Base-by-base conservation (phyloP, 2,797 vertebrate species). In the Gallinago solitaria region DNA sequence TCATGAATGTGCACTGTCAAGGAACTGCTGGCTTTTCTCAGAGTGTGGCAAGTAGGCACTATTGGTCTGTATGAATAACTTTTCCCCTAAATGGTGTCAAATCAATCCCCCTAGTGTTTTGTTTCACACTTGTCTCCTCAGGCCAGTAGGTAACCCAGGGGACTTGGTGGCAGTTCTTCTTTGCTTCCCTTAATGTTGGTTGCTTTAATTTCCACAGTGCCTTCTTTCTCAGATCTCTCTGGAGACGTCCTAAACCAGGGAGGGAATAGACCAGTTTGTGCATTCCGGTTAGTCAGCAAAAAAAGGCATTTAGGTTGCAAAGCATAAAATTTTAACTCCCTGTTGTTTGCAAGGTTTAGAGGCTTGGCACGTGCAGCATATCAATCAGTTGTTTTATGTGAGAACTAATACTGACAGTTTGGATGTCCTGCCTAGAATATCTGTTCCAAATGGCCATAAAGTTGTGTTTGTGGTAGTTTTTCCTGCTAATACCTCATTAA, bases 341-440 rank as follows among this genome's bases (percentile, higher is more conserved):
- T 86, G 61, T 89, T 93, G 63, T 87, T 93, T 69, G 53, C 57
- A 74, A 77, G 68, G 45, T 43, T 74, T 56, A 64, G 57, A 47
- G 20, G 50, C 48, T 75, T 74, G 47, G 64, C 51, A 45, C 5
- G 0, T 24, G 18, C 32, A 16, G 64, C 35, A 9, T 84, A 68
- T 88, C 80, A 91, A 91, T 91, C 80, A 75, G n/a, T 67, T 86
- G 60, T 23, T 95, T 90, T 84, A 60, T 91, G 63, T 64, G 53
- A 83, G 70, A 91, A 50, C 28, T 70, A 59, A 88, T 79, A 53
- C 60, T 78, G 54, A 54, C 60, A 69, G 48, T 73, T 79, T 74
- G 76, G 89, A 75, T 2, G 1, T 35, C 95, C 78, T 39, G 76
- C 84, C 23, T 27, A 78, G 87, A 53, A 63, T 20, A 60, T 78